Evolutionary conservation across 1,140 invertebrate genomes (phyloP).

Genomic region (Zeugodacus cucurbitae): DNA sequence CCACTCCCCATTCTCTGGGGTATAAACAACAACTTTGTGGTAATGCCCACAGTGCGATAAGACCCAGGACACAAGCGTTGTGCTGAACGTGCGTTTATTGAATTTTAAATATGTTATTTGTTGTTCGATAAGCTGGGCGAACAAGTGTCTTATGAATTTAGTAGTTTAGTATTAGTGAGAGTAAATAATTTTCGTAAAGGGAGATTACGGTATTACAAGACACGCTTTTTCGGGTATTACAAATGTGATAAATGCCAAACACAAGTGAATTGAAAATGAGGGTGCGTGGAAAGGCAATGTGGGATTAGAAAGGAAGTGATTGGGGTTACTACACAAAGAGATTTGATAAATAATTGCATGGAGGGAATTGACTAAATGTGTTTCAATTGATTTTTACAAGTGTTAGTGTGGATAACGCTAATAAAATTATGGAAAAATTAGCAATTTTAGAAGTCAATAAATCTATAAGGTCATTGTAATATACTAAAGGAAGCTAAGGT

Average conservation of each 20-base stretch:
- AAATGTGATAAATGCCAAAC: not conserved
- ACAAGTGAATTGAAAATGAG: not conserved
- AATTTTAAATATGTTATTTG: slow-evolving; percentile 30
- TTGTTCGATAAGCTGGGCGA: not conserved
- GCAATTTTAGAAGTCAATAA: no score
- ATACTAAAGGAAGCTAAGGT: no score
- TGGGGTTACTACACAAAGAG: not conserved
- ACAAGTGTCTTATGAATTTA: not conserved
- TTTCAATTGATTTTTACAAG: no score
- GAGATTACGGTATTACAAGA: not conserved
- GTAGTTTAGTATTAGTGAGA: not conserved
- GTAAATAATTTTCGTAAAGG: not conserved
- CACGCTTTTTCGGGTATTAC: not conserved
- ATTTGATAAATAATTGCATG: no score
- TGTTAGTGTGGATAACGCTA: no score
- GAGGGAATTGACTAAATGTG: no score
- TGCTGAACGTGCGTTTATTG: not conserved
- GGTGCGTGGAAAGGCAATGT: not conserved
- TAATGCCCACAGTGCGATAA: not conserved
- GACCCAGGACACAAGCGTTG: not conserved
- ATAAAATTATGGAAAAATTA: no score
- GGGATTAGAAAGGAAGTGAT: not conserved
- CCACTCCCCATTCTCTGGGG: no score
- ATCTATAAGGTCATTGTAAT: no score
- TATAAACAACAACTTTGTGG: not conserved